A percentile compares a stretch with the other conserved stretches of the same genome.
phyloP scores from a whole-genome alignment of 2,888 invertebrate species.

The Ashinkailepas kermadecensis region DNA sequence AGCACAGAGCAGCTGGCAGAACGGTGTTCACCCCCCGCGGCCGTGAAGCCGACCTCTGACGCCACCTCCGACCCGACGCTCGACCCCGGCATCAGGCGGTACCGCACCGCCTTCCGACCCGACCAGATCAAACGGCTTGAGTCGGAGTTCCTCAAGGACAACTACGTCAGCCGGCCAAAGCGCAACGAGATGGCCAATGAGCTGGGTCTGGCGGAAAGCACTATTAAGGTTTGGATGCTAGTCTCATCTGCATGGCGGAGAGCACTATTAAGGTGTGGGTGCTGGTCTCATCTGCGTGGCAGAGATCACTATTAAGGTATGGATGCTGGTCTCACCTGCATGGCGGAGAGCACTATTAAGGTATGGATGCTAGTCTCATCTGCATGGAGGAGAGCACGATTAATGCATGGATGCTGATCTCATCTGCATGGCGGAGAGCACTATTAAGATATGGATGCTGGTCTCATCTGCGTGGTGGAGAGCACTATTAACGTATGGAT shows the following conservation, averaged over 20 bases:
- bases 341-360: too few species aligned
- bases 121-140: slow-evolving; percentile 33
- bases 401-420: slow-evolving; percentile 28
- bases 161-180: slow-evolving; percentile 33
- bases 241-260: slow-evolving; percentile 20
- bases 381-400: slow-evolving; percentile 33
- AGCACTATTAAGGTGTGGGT: too few species aligned
- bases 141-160: slow-evolving; percentile 33
- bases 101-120: slow-evolving; percentile 33
- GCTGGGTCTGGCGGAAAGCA: slow-evolving; percentile 32
- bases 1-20: slow-evolving; percentile 3
- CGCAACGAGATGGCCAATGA: slow-evolving; percentile 33
- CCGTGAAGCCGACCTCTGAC: neutral
- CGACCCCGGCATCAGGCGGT: slow-evolving; percentile 27
- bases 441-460: too few species aligned
- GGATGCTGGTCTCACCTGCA: slow-evolving; percentile 22
- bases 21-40: neutral
- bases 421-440: slow-evolving; percentile 5
- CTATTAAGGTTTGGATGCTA: slow-evolving; percentile 31
- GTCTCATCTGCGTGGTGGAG: too few species aligned
- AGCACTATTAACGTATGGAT: slow-evolving; percentile 32
- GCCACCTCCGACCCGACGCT: neutral
- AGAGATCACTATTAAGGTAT: slow-evolving; percentile 33
- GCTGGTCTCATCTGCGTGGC: too few species aligned
- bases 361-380: too few species aligned